A percentile compares a stretch with the other conserved stretches of the same genome.
These are phyloP conservation scores for Hypotaenidia philippensis DNA, from an alignment of 2,797 vertebrate genomes.

Conservation along the genomic window DNA sequence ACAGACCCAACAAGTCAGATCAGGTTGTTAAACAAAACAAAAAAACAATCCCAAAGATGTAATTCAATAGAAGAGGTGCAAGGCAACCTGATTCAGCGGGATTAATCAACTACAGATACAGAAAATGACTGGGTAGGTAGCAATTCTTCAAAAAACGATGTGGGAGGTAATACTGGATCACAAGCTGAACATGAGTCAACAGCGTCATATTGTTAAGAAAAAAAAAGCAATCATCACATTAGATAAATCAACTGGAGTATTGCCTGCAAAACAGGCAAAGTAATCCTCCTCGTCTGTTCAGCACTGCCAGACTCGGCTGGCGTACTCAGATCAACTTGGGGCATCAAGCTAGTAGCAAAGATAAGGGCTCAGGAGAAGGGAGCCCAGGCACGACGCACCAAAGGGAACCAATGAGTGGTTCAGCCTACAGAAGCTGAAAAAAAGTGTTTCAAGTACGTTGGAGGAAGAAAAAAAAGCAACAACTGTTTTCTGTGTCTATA, in stretches of 20 bases:
- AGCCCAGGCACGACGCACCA: not conserved
- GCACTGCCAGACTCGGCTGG: not conserved
- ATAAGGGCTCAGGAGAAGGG: not conserved
- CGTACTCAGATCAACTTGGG: not conserved
- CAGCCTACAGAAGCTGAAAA: not conserved
- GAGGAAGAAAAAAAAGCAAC: accelerated
- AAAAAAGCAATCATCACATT: conserved; percentile 24
- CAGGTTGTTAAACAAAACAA: not conserved
- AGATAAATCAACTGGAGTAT: conserved; percentile 12
- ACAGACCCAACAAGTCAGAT: not conserved
- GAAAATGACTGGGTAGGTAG: conserved; percentile 56
- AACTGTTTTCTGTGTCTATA: not conserved
- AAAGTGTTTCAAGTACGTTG: not conserved
- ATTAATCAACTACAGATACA: not conserved
- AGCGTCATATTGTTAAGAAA: not conserved
- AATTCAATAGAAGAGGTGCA: not conserved
- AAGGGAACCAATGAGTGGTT: not conserved
- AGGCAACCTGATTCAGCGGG: not conserved
- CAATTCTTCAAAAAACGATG: conserved; percentile 34
- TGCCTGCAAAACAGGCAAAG: not conserved
- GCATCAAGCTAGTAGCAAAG: not conserved
- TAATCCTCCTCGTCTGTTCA: not conserved
- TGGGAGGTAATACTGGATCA: conserved; percentile 68
- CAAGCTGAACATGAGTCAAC: conserved; percentile 68
- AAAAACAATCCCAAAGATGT: not conserved